phyloP scores from a whole-genome alignment of 2,888 invertebrate species.

The Drosophila birchii region DNA sequence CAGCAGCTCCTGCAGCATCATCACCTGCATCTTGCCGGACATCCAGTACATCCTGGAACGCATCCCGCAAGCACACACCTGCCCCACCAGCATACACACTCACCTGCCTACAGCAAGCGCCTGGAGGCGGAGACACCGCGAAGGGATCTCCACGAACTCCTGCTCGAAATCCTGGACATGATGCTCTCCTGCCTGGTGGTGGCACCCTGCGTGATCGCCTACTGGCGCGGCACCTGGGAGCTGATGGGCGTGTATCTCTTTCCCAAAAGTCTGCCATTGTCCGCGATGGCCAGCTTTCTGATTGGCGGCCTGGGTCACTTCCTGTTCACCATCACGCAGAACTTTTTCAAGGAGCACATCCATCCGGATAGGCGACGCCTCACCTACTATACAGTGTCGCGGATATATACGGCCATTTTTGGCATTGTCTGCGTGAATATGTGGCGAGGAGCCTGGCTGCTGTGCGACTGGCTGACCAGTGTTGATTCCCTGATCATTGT shows the following conservation, averaged over 20 bases:
- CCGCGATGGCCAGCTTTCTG: slow-evolving; percentile 88
- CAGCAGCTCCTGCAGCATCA: slow-evolving; percentile 35
- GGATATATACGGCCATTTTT: slow-evolving; percentile 90
- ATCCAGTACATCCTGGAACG: slow-evolving; percentile 25
- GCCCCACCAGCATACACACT: slow-evolving; percentile 47
- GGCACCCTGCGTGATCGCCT: slow-evolving; percentile 92
- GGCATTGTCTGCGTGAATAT: slow-evolving; percentile 93
- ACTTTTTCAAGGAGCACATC: slow-evolving; percentile 86
- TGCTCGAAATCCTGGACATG: slow-evolving; percentile 89
- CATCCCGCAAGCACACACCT: slow-evolving; percentile 33
- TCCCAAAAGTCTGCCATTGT: slow-evolving; percentile 87
- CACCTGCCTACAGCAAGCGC: slow-evolving; percentile 48
- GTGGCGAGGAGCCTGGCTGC: slow-evolving; percentile 93
- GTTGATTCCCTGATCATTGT: slow-evolving; percentile 86
- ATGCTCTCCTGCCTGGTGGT: slow-evolving; percentile 90
- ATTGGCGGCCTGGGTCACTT: slow-evolving; percentile 90
- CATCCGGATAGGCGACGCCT: slow-evolving; percentile 89
- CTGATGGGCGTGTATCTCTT: slow-evolving; percentile 90
- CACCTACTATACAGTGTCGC: slow-evolving; percentile 89
- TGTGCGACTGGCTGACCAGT: slow-evolving; percentile 90
- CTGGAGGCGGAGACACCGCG: slow-evolving; percentile 63
- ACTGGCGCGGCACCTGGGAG: slow-evolving; percentile 95
- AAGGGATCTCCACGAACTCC: slow-evolving; percentile 69
- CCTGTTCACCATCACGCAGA: slow-evolving; percentile 89
- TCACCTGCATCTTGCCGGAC: slow-evolving; percentile 29